Evolutionary conservation across 1,140 invertebrate species (phyloP).

Genomic region (Thereuonema tuberculata): DNA sequence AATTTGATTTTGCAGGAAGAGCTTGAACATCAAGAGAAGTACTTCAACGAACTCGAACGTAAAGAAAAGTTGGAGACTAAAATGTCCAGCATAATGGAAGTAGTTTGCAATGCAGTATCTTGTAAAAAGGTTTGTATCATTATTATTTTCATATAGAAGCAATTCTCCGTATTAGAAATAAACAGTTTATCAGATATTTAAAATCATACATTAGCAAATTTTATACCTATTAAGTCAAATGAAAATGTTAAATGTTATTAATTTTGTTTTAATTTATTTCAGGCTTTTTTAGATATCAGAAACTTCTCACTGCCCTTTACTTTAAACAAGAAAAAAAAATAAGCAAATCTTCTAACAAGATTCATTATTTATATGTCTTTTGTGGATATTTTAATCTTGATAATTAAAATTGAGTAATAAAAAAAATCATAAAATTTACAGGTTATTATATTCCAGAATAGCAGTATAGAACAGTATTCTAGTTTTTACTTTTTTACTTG

Average conservation of each 20-base stretch:
- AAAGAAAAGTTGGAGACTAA: slow-evolving; percentile 87
- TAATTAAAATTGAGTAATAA: too few relatives aligned
- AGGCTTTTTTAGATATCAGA: not conserved
- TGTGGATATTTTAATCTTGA: too few relatives aligned
- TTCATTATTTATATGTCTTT: too few relatives aligned
- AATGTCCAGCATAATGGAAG: slow-evolving; percentile 68
- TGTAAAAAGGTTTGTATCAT: slow-evolving; percentile 46
- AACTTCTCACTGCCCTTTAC: not conserved
- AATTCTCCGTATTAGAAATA: slow-evolving; percentile 20
- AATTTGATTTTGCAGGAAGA: not conserved
- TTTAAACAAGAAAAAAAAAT: too few relatives aligned
- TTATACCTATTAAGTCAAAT: not conserved
- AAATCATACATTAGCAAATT: too few relatives aligned
- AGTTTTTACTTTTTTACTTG: too few relatives aligned
- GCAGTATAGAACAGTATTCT: too few relatives aligned
- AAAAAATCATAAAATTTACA: too few relatives aligned
- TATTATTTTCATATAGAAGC: slow-evolving; percentile 13
- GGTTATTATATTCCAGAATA: too few relatives aligned
- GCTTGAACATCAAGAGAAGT: slow-evolving; percentile 46
- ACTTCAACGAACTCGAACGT: slow-evolving; percentile 72
- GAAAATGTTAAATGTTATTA: not conserved
- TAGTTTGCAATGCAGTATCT: slow-evolving; percentile 70
- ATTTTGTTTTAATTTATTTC: not conserved
- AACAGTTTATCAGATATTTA: too few relatives aligned
- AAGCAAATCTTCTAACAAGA: too few relatives aligned